Conservation (phyloP, 1,140 invertebrate genomes). For the Ceratina japonica region DNA sequence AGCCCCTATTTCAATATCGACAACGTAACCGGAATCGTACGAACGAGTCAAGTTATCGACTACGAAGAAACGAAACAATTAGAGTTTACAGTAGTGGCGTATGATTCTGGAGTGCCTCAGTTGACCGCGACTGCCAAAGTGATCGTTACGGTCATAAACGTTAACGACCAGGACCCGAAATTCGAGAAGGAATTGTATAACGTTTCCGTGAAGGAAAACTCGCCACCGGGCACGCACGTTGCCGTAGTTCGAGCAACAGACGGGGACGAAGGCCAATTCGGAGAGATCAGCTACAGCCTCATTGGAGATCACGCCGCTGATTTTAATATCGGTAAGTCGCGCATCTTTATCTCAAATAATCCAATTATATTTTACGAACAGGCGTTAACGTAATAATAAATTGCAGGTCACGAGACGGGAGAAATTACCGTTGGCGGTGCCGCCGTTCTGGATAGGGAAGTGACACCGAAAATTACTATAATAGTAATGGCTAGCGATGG, state of each 20-base stretch:
- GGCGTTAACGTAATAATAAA: conserved; percentile 10
- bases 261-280: conserved; percentile 86
- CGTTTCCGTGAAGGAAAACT: conserved; percentile 87
- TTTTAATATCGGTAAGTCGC: conserved; percentile 83
- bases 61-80: conserved; percentile 89
- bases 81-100: conserved; percentile 89
- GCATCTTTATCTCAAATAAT: not conserved
- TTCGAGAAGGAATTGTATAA: conserved; percentile 86
- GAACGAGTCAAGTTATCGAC: conserved; percentile 88
- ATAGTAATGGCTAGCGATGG: conserved; percentile 90
- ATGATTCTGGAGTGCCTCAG: conserved; percentile 91
- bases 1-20: conserved; percentile 90
- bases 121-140: conserved; percentile 87
- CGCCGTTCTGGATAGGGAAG: conserved; percentile 89
- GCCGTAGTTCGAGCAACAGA: conserved; percentile 86
- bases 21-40: conserved; percentile 89
- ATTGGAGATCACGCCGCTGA: conserved; percentile 86
- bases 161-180: conserved; percentile 92
- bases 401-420: conserved; percentile 82
- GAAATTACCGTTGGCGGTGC: conserved; percentile 88
- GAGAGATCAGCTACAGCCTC: conserved; percentile 87
- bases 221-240: conserved; percentile 84
- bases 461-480: conserved; percentile 84
- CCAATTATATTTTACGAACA: not conserved
- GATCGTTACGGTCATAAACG: conserved; percentile 88